A percentile compares a stretch with the other conserved stretches of the same genome.
Conservation (phyloP, 53 echinoderm and acorn worm genomes). For the Echinometra lucunter region DNA sequence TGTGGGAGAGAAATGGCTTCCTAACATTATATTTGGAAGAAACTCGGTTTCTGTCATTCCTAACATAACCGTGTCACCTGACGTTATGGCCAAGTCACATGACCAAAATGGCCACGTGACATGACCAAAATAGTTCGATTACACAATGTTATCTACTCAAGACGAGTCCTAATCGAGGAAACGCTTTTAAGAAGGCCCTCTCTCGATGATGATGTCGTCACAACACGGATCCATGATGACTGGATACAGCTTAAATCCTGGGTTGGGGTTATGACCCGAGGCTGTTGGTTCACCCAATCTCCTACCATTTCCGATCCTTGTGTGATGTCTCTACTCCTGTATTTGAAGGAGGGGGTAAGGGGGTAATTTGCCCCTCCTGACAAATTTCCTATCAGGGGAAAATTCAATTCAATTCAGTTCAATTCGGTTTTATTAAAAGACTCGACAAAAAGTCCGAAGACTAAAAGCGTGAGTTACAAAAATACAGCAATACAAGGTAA, state of each 20-base stretch:
- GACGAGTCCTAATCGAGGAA: conserved; percentile 8
- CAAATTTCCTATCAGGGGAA: no score
- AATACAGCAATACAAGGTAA: no score
- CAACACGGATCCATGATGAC: not conserved
- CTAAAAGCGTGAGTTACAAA: no score
- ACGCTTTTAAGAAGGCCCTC: not conserved
- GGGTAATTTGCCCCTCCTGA: no score
- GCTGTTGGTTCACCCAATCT: not conserved
- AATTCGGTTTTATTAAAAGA: no score
- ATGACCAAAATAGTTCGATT: not conserved
- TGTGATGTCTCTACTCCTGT: no score
- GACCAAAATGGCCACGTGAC: not conserved
- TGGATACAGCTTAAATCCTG: not conserved
- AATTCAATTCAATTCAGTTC: no score
- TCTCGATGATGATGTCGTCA: not conserved
- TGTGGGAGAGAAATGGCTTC: not conserved
- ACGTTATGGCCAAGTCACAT: not conserved
- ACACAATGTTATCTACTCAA: not conserved
- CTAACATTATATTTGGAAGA: not conserved
- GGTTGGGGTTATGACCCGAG: not conserved
- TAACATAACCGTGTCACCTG: no score
- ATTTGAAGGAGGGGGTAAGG: no score
- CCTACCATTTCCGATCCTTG: not conserved
- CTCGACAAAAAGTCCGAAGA: no score
- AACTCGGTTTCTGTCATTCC: not conserved